Conservation (phyloP, 1,140 invertebrate genomes). For the Bilobella aurantiaca region DNA sequence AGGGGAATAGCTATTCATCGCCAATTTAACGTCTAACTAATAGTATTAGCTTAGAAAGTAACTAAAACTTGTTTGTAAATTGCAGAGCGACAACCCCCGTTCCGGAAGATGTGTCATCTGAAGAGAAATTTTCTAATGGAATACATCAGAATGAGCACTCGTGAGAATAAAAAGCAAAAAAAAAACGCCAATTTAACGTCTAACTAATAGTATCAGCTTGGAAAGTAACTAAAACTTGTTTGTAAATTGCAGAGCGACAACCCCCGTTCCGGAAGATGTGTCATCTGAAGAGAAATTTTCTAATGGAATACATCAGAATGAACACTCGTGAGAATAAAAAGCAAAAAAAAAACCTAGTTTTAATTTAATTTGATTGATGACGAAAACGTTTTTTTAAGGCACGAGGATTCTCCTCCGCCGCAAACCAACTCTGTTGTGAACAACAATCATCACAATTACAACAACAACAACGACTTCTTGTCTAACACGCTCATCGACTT, state of each 20-base stretch:
- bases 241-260: background rate
- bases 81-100: background rate
- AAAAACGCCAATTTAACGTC: too few species aligned
- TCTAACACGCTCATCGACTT: conserved; percentile 8
- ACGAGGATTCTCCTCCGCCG: background rate
- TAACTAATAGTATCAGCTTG: too few species aligned
- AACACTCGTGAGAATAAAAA: too few species aligned
- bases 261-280: background rate
- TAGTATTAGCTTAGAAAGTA: too few species aligned
- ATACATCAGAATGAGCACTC: background rate
- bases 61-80: background rate
- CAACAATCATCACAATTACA: conserved; percentile 6
- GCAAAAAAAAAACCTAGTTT: background rate
- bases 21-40: too few species aligned
- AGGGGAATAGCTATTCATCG: background rate
- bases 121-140: background rate
- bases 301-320: background rate
- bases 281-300: background rate
- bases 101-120: background rate
- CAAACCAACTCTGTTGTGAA: background rate
- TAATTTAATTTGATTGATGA: background rate
- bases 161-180: too few species aligned
- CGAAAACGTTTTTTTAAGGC: background rate
- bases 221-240: background rate
- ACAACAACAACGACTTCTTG: conserved; percentile 10